These are phyloP conservation scores for Aspidapion aeneum DNA, from an alignment of 2,888 invertebrate species.

Conservation along the genomic window DNA sequence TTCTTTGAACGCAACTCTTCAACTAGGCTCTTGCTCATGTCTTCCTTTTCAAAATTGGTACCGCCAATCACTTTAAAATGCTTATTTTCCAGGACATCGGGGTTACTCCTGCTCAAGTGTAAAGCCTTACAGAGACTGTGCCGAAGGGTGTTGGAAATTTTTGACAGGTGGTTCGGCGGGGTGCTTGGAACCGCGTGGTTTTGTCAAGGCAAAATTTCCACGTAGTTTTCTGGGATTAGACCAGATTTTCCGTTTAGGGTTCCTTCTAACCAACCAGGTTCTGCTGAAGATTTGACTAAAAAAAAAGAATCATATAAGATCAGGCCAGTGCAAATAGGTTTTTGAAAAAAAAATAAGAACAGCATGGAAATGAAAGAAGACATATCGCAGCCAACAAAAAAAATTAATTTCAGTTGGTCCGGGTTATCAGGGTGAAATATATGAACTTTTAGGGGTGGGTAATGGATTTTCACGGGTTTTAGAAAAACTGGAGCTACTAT, in stretches of 20 bases:
- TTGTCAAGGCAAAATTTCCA: slow-evolving; percentile 76
- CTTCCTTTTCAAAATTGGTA: neutral
- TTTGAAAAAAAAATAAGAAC: too few species aligned
- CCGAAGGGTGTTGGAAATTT: slow-evolving; percentile 41
- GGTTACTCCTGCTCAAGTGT: slow-evolving; percentile 38
- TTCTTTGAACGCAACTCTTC: neutral
- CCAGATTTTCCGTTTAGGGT: slow-evolving; percentile 89
- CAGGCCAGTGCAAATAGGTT: too few species aligned
- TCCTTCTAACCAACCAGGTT: slow-evolving; percentile 98
- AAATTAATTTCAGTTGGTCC: too few species aligned
- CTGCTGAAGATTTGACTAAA: slow-evolving; percentile 83
- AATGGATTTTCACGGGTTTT: too few species aligned
- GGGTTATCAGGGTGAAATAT: too few species aligned
- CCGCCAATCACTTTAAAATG: neutral
- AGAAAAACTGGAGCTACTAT: too few species aligned
- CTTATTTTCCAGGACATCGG: slow-evolving; percentile 26
- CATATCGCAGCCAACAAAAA: too few species aligned
- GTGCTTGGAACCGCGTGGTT: slow-evolving; percentile 29
- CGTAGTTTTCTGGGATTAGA: slow-evolving; percentile 94
- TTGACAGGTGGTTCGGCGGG: slow-evolving; percentile 31
- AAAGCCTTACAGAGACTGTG: slow-evolving; percentile 43
- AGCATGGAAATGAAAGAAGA: too few species aligned
- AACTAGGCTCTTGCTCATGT: neutral
- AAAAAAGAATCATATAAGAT: slow-evolving; percentile 32
- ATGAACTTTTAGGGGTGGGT: too few species aligned